Evolutionary conservation across 2,888 invertebrate genomes (phyloP).

Genomic region (Mythimna ferrago): DNA sequence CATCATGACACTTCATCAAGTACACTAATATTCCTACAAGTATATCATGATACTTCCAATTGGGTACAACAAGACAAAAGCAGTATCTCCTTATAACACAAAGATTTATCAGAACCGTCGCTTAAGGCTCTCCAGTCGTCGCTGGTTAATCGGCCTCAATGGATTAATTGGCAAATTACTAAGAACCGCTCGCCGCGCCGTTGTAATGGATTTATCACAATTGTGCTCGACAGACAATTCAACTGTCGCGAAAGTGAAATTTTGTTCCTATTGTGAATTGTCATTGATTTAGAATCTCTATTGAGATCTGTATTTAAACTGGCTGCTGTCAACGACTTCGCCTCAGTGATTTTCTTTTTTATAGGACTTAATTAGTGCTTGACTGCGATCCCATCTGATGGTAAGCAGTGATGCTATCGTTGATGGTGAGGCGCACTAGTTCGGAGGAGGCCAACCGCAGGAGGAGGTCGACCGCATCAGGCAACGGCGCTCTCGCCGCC

Average conservation of each 20-base stretch:
- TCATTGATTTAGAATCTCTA: conserved; percentile 7
- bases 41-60: conserved; percentile 3
- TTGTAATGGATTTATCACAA: conserved; percentile 58
- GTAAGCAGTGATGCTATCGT: no score
- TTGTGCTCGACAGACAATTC: conserved; percentile 41
- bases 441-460: no score
- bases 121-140: conserved; percentile 24
- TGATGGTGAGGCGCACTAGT: no score
- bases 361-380: no score
- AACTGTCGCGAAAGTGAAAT: conserved; percentile 45
- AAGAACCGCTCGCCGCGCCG: conserved; percentile 26
- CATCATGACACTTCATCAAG: background rate
- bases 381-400: no score
- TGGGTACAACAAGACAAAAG: conserved; percentile 28
- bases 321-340: no score
- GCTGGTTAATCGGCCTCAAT: conserved; percentile 55
- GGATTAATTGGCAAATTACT: conserved; percentile 66
- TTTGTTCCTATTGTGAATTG: conserved; percentile 21
- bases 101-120: conserved; percentile 40
- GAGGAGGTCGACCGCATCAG: no score
- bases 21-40: background rate
- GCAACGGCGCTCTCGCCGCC: no score
- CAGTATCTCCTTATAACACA: conserved; percentile 16
- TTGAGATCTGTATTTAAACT: background rate
- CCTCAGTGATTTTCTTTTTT: no score